Conservation (phyloP, 2,888 invertebrate species). For the Iphiclides podalirius region DNA sequence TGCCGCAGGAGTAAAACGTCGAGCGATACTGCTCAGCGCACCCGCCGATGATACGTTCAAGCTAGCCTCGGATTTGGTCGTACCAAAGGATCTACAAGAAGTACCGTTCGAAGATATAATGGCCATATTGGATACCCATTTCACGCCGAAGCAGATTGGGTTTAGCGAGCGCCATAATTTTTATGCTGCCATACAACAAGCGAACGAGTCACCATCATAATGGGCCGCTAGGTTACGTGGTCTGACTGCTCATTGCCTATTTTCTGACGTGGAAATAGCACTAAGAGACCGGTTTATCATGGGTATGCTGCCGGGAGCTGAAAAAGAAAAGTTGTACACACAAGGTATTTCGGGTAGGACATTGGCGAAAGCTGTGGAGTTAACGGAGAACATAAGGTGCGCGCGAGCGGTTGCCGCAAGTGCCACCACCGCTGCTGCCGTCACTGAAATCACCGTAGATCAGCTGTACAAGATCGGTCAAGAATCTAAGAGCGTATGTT, state of each 20-base stretch:
- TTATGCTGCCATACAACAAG: background rate
- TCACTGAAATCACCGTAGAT: background rate
- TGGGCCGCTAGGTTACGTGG: background rate
- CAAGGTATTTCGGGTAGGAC: slow-evolving; percentile 25
- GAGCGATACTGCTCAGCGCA: background rate
- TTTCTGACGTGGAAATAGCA: background rate
- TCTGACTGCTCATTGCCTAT: background rate
- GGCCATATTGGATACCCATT: background rate
- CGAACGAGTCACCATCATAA: background rate
- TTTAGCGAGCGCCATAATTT: background rate
- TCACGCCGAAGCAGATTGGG: background rate
- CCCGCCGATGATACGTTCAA: background rate
- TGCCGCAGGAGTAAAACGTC: background rate
- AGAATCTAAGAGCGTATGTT: slow-evolving; percentile 5
- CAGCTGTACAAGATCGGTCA: slow-evolving; percentile 3
- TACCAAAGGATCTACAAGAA: too few species aligned
- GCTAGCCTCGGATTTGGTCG: too few species aligned
- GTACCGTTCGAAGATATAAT: background rate
- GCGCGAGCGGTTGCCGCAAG: slow-evolving; percentile 28
- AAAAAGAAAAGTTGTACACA: slow-evolving; percentile 31
- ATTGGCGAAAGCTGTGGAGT: slow-evolving; percentile 31
- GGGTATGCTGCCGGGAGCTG: too few species aligned
- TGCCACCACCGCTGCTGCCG: slow-evolving; percentile 5
- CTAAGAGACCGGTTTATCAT: slow-evolving; percentile 29
- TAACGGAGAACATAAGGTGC: slow-evolving; percentile 29